Percentiles rank a stretch among this genome's conserved stretches.
phyloP scores from a whole-genome alignment of 2,888 invertebrate species.

The Rhopalosiphum nymphaeae region DNA sequence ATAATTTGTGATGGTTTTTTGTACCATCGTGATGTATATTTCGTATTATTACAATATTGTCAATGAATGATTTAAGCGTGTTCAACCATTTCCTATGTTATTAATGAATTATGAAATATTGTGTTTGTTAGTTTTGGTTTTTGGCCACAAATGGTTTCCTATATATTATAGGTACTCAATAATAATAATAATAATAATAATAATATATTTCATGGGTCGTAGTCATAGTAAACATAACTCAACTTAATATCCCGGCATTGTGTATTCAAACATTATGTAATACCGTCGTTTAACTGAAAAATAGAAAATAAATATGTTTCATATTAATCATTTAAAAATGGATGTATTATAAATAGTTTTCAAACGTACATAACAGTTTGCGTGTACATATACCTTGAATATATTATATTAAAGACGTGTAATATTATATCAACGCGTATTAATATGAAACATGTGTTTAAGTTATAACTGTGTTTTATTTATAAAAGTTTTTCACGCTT shows the following conservation, averaged over 20 bases:
- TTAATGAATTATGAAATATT: background rate
- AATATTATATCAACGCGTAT: background rate
- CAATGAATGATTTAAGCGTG: background rate
- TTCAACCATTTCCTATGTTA: background rate
- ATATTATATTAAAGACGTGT: background rate
- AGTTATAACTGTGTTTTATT: background rate
- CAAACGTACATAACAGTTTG: background rate
- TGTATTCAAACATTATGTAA: background rate
- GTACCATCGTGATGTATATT: background rate
- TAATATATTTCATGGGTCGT: background rate
- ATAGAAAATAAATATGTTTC: background rate
- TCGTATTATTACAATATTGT: background rate
- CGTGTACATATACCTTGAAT: background rate
- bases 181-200: background rate
- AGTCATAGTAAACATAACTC: background rate
- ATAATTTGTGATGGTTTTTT: background rate
- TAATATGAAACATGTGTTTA: background rate
- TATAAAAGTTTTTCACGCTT: background rate
- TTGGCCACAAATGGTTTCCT: background rate
- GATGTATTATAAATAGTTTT: background rate
- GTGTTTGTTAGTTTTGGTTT: background rate
- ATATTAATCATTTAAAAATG: background rate
- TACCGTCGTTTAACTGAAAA: background rate
- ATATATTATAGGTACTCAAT: background rate
- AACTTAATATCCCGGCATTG: background rate